Base-by-base conservation (phyloP, 2,888 invertebrate species). In the Rhodophaea formosa region DNA sequence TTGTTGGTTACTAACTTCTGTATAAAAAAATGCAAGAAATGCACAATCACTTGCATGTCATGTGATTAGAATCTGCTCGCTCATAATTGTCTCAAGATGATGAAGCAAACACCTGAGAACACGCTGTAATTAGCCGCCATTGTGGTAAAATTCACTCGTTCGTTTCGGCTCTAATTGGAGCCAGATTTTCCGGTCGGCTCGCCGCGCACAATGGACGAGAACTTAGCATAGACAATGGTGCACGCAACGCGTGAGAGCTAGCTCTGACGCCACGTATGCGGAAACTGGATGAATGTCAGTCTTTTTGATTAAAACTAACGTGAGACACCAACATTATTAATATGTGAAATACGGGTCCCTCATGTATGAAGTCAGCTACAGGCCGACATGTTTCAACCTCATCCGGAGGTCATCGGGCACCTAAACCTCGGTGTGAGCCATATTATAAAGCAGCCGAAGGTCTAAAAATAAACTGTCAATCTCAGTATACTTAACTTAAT, bases 171-270 rank as follows among this genome's bases (percentile, higher is more conserved):
- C 64, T 84, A 84, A 86, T 84, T 82, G 78, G 73, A 74, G 77
- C 77, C 72, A 78, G 75, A 79, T 82, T 86, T 84, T 85, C 82
- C 84, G 80, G 73, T 77, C 68, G 74, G 79, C 67, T 77, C 66
- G 68, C 65, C 69, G 58, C 68, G 61, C 68, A 85, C 80, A 82
- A 84, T 84, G 71, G 78, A 67, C 69, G 83, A 80, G 84, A 86
- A 85, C 70, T 78, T 82, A 82, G 76, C 80, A 82, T 79, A 69
- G 63, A 69, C 72, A 73, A 73, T 74, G 69, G 62, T 62, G 63
- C 64, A 64, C 67, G 66, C 65, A 63, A 67, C 64, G 70, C 75
- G 81, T 80, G 79, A 66, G 72, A 73, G 15, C 17, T 63, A 47
- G 46, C 57, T 30, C 55, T 35, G 54, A 30, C 42, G 47, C 17